These are phyloP conservation scores for Platycheirus albimanus DNA, from an alignment of 2,888 invertebrate genomes.

Conservation along the genomic window DNA sequence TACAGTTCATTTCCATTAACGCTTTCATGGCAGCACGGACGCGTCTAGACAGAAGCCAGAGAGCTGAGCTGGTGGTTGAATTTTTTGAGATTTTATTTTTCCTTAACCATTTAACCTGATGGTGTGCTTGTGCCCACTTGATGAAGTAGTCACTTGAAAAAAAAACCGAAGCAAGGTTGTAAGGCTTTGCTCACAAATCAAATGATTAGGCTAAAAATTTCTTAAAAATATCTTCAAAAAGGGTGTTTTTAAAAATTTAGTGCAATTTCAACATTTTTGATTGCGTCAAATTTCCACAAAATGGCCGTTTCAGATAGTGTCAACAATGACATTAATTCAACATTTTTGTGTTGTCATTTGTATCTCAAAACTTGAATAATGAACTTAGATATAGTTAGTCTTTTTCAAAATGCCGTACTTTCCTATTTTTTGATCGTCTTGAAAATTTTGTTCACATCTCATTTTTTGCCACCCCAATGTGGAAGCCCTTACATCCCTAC, in stretches of 20 bases:
- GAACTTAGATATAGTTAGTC: no score
- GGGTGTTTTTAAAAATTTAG: no score
- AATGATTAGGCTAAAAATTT: background rate
- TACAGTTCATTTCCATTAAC: conserved; percentile 74
- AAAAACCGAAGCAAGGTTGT: background rate
- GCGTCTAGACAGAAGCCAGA: conserved; percentile 72
- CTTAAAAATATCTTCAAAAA: no score
- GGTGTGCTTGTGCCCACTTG: background rate
- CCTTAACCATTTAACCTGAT: conserved; percentile 17
- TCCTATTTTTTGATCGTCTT: background rate
- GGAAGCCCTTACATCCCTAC: background rate
- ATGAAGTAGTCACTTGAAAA: conserved; percentile 21
- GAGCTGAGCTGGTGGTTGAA: conserved; percentile 27
- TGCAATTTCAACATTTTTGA: no score
- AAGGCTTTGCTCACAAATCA: background rate
- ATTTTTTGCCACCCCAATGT: background rate
- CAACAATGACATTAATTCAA: no score
- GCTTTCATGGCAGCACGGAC: conserved; percentile 71
- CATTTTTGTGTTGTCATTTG: no score
- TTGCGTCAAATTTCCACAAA: no score
- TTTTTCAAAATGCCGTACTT: background rate
- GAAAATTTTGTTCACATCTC: no score
- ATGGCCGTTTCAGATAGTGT: no score
- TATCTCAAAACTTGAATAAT: no score
- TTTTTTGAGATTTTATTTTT: conserved; percentile 6